A percentile compares a stretch with the other conserved stretches of the same genome.
phyloP scores from a whole-genome alignment of 2,113 vertebrate genomes.

The Corythornis madagascariensis region DNA sequence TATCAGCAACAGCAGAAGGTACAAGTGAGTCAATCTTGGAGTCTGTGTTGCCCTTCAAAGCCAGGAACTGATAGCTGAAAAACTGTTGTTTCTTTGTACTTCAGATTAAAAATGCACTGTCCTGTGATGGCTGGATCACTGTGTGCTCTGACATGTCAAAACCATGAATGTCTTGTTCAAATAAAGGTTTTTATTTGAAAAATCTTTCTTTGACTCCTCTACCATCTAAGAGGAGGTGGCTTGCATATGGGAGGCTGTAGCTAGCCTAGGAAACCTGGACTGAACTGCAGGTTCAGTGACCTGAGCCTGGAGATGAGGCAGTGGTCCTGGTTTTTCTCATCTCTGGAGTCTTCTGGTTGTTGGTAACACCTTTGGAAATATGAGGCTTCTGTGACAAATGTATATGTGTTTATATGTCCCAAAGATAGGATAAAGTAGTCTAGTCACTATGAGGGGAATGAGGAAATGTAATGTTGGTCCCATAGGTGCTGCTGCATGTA shows the following conservation, averaged over 20 bases:
- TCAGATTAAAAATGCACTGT: background rate
- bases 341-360: background rate
- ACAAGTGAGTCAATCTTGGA: background rate
- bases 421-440: background rate
- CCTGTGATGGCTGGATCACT: background rate
- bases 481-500: background rate
- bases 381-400: background rate
- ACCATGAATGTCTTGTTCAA: background rate
- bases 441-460: background rate
- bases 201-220: background rate
- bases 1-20: background rate
- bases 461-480: background rate
- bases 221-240: background rate
- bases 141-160: background rate
- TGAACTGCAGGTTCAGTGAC: background rate
- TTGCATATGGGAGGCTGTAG: background rate
- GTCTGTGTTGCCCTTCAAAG: accelerated
- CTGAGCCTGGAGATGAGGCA: background rate
- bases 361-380: background rate
- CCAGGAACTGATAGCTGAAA: background rate
- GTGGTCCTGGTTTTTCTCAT: background rate
- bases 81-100: background rate
- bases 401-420: accelerated
- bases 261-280: background rate
- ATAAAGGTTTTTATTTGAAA: background rate